Evolutionary conservation across 2,797 vertebrate species (phyloP).

Genomic region (Iguana delicatissima): DNA sequence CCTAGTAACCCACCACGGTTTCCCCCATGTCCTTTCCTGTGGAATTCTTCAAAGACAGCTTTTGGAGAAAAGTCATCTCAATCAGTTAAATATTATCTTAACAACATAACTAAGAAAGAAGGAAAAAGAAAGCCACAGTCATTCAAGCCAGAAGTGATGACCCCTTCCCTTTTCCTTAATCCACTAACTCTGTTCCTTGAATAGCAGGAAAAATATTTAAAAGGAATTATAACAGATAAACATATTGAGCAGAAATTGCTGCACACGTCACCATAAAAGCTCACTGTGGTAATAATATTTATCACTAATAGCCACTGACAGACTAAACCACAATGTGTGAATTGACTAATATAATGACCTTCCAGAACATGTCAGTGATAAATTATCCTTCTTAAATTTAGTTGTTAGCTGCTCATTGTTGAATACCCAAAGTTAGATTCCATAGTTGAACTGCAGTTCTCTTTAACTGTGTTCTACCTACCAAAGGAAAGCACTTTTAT

Average conservation of each 20-base stretch:
- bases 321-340: background rate
- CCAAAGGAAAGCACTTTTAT: slow-evolving; percentile 93
- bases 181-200: too few relatives aligned
- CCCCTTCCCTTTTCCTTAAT: too few relatives aligned
- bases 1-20: too few relatives aligned
- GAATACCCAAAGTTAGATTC: background rate
- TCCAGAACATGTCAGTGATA: background rate
- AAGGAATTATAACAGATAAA: background rate
- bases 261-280: background rate
- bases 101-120: background rate
- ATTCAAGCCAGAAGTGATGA: background rate
- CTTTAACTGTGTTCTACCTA: slow-evolving; percentile 89
- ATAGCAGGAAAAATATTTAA: slow-evolving; percentile 3
- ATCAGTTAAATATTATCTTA: background rate
- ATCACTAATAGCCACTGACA: background rate
- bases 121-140: background rate
- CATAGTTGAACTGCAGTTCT: slow-evolving; percentile 31
- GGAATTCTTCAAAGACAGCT: background rate
- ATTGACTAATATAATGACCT: background rate
- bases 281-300: background rate
- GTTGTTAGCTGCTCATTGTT: background rate
- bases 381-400: background rate
- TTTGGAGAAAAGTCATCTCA: background rate
- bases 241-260: background rate
- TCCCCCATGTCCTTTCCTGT: too few relatives aligned